phyloP scores from a whole-genome alignment of 2,113 vertebrate species.

The Castor canadensis region DNA sequence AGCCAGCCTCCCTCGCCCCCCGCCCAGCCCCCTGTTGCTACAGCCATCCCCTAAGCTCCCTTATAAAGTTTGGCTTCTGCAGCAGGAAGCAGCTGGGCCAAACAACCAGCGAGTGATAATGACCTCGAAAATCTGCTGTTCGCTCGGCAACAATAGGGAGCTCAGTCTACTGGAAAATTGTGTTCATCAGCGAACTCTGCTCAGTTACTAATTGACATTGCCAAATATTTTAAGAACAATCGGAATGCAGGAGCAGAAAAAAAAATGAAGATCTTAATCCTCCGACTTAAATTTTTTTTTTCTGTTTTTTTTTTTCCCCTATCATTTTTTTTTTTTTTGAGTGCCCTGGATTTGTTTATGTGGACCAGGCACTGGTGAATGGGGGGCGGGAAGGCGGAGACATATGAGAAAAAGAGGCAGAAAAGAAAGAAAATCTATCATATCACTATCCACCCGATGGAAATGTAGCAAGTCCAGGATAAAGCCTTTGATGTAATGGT shows the following conservation, averaged over 20 bases:
- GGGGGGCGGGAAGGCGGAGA: slow-evolving; percentile 55
- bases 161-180: slow-evolving; percentile 99
- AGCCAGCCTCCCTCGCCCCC: slow-evolving; percentile 85
- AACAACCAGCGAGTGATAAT: slow-evolving; percentile 99
- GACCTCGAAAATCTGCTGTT: slow-evolving; percentile 99
- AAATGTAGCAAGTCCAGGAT: slow-evolving; percentile 85
- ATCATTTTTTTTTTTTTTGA: neutral
- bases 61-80: slow-evolving; percentile 98
- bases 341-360: slow-evolving; percentile 80
- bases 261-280: slow-evolving; percentile 97
- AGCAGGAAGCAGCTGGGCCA: slow-evolving; percentile 99
- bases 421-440: slow-evolving; percentile 85
- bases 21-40: slow-evolving; percentile 90
- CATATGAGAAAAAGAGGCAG: slow-evolving; percentile 50
- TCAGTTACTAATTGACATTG: slow-evolving; percentile 99
- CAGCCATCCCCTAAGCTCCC: slow-evolving; percentile 90
- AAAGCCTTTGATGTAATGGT: slow-evolving; percentile 91
- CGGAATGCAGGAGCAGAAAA: slow-evolving; percentile 96
- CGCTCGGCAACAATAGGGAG: slow-evolving; percentile 99
- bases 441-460: slow-evolving; percentile 89
- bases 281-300: slow-evolving; percentile 90
- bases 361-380: slow-evolving; percentile 84
- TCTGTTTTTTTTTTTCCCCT: slow-evolving; percentile 75
- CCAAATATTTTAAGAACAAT: slow-evolving; percentile 99
- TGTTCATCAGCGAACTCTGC: slow-evolving; percentile 99